phyloP scores from a whole-genome alignment of 1,140 invertebrate genomes.

The Oscheius sp. region DNA sequence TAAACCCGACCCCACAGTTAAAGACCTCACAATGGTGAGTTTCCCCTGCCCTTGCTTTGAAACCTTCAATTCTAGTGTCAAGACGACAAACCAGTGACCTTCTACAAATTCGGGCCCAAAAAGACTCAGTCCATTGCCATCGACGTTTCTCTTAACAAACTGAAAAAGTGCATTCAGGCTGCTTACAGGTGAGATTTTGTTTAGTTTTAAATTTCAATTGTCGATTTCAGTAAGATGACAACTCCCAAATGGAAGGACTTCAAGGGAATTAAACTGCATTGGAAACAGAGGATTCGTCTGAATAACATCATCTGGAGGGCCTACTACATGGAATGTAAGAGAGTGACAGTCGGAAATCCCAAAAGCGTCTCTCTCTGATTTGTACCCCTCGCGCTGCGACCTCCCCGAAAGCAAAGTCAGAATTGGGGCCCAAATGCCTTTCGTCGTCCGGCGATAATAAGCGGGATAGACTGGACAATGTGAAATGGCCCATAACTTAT shows the following conservation, averaged over 20 bases:
- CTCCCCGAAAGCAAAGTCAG: too few species aligned
- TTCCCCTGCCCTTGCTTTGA: too few species aligned
- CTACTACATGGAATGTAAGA: slow-evolving; percentile 99
- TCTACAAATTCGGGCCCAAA: slow-evolving; percentile 60
- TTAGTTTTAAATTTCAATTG: background rate
- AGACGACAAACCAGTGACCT: slow-evolving; percentile 58
- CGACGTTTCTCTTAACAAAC: slow-evolving; percentile 59
- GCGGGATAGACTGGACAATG: too few species aligned
- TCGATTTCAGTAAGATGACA: slow-evolving; percentile 65
- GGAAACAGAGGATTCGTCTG: slow-evolving; percentile 96
- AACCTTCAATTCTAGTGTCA: too few species aligned
- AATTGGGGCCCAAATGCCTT: too few species aligned
- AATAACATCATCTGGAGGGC: slow-evolving; percentile 99
- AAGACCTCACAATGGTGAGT: background rate
- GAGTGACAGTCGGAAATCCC: too few species aligned
- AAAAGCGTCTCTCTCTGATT: too few species aligned
- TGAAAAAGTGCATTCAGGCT: slow-evolving; percentile 60
- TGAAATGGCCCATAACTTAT: too few species aligned
- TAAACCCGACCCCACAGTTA: slow-evolving; percentile 9
- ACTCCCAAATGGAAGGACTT: slow-evolving; percentile 99
- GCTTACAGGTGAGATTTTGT: slow-evolving; percentile 55
- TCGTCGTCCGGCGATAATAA: too few species aligned
- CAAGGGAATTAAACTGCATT: slow-evolving; percentile 89
- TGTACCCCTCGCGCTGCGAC: too few species aligned
- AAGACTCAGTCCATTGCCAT: slow-evolving; percentile 61